Evolutionary conservation across 64 coral and sea anemone genomes (phyloP).

Genomic region (Astreopora myriophthalma): DNA sequence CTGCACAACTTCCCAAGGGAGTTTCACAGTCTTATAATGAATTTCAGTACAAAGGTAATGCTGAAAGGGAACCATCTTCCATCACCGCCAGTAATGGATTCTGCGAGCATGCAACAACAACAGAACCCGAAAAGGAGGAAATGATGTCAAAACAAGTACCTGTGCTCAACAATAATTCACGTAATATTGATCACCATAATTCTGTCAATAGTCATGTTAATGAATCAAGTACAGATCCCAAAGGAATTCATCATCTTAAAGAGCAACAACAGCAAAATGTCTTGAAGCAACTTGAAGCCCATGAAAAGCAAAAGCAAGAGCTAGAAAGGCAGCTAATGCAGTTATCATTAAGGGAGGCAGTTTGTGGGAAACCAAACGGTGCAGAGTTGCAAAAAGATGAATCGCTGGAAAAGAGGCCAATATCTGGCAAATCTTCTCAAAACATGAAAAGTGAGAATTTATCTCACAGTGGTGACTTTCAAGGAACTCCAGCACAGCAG

Average conservation of each 20-base stretch:
- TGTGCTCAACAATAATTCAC: not conserved
- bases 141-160: not conserved
- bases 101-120: not conserved
- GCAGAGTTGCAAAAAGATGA: not conserved
- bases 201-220: not conserved
- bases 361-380: not conserved
- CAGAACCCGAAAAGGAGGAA: not conserved
- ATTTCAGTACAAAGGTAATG: slow-evolving; percentile 65
- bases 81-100: not conserved
- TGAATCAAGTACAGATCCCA: not conserved
- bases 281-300: slow-evolving; percentile 71
- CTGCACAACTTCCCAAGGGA: slow-evolving; percentile 10
- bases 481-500: not conserved
- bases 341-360: slow-evolving; percentile 40
- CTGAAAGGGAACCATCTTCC: not conserved
- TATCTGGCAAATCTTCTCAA: not conserved
- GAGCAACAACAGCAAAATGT: slow-evolving; percentile 75
- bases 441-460: slow-evolving; percentile 9
- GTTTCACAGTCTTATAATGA: slow-evolving; percentile 78
- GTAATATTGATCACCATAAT: not conserved
- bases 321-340: slow-evolving; percentile 68
- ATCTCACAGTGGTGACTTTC: not conserved
- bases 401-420: not conserved
- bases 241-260: slow-evolving; percentile 64
- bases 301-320: slow-evolving; percentile 69